Evolutionary conservation across 64 coral and sea anemone genomes (phyloP).

Genomic region (Montipora sp.): DNA sequence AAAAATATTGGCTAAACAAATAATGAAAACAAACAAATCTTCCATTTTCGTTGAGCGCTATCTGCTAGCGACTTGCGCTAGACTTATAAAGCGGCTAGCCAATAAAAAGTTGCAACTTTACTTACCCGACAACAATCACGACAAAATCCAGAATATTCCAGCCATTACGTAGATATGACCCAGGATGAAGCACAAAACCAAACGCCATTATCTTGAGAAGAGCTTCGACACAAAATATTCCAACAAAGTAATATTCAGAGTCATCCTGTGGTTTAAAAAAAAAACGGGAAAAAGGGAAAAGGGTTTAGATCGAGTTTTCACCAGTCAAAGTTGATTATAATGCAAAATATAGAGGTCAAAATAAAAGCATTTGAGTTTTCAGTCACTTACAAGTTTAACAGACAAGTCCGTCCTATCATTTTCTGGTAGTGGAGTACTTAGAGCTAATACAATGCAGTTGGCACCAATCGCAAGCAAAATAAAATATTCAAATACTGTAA

Average conservation of each 20-base stretch:
- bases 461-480: slow-evolving; percentile 92
- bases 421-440: slow-evolving; percentile 85
- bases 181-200: slow-evolving; percentile 92
- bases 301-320: neutral
- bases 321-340: neutral
- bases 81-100: neutral
- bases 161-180: slow-evolving; percentile 91
- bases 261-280: slow-evolving; percentile 52
- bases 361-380: neutral
- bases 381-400: slow-evolving; percentile 67
- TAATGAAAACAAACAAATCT: slow-evolving; percentile 46
- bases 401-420: slow-evolving; percentile 83
- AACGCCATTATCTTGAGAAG: slow-evolving; percentile 94
- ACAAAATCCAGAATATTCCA: slow-evolving; percentile 98
- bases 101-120: neutral
- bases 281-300: slow-evolving; percentile 4
- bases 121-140: slow-evolving; percentile 92
- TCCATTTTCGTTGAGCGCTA: slow-evolving; percentile 23
- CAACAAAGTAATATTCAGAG: slow-evolving; percentile 85
- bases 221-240: slow-evolving; percentile 95
- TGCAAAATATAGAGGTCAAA: neutral
- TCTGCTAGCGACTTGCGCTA: neutral
- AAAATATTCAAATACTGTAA: slow-evolving; percentile 93
- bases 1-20: slow-evolving; percentile 54
- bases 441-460: slow-evolving; percentile 91